Conservation (phyloP, 1,140 invertebrate species). For the Callitettix versicolor region DNA sequence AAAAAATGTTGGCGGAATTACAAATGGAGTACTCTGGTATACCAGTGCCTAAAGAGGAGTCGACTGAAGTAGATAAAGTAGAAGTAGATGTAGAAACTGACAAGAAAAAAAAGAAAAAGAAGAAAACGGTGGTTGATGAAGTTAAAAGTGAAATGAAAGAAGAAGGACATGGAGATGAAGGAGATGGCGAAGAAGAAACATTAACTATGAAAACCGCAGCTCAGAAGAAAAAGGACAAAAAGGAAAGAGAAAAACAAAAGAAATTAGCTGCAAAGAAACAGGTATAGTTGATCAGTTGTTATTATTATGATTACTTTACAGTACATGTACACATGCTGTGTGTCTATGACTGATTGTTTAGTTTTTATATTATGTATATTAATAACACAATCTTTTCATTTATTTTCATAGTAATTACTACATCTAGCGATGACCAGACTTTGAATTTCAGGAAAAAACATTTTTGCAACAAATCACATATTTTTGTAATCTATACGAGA, state of each 20-base stretch:
- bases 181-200: slow-evolving; percentile 42
- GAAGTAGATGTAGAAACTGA: slow-evolving; percentile 25
- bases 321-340: too few relatives aligned
- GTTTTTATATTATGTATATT: too few relatives aligned
- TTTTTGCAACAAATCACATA: too few relatives aligned
- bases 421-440: too few relatives aligned
- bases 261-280: slow-evolving; percentile 26
- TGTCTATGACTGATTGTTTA: too few relatives aligned
- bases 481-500: too few relatives aligned
- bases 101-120: slow-evolving; percentile 32
- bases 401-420: too few relatives aligned
- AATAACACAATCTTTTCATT: too few relatives aligned
- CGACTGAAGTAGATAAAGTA: slow-evolving; percentile 15
- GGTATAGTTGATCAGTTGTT: background rate
- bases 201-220: slow-evolving; percentile 67
- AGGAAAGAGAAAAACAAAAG: slow-evolving; percentile 70
- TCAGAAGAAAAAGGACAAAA: slow-evolving; percentile 79
- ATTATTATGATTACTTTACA: too few relatives aligned
- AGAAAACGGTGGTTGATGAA: slow-evolving; percentile 29
- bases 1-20: slow-evolving; percentile 70
- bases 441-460: too few relatives aligned
- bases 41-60: slow-evolving; percentile 19
- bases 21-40: slow-evolving; percentile 62
- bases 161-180: slow-evolving; percentile 40
- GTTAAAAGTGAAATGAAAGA: slow-evolving; percentile 37